Evolutionary conservation across 2,113 vertebrate genomes (phyloP).

Genomic region (Notechis scutatus): DNA sequence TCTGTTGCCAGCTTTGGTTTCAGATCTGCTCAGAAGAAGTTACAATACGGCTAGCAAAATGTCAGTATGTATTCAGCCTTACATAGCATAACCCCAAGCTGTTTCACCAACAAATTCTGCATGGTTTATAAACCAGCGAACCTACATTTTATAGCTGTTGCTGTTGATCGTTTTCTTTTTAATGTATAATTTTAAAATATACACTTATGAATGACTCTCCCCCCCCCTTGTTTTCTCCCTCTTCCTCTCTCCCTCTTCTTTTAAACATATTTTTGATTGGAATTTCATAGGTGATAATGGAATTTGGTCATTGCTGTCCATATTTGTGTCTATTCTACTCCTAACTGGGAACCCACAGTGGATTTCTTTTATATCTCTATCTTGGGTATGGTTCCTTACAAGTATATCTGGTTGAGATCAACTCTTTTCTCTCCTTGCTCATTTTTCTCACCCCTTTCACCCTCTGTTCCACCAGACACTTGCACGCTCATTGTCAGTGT

Average conservation of each 20-base stretch:
- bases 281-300: background rate
- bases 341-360: background rate
- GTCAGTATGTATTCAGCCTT: background rate
- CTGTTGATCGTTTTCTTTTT: background rate
- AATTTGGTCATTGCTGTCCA: background rate
- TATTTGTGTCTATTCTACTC: background rate
- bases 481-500: background rate
- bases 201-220: too few species aligned
- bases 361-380: background rate
- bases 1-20: background rate
- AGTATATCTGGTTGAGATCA: background rate
- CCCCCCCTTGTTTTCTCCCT: background rate
- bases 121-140: background rate
- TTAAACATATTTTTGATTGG: background rate
- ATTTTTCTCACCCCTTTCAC: background rate
- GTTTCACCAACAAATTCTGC: background rate
- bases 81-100: background rate
- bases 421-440: background rate
- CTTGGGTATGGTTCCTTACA: background rate
- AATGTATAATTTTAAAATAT: background rate
- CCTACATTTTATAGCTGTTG: background rate
- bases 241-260: background rate
- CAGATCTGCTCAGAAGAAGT: background rate
- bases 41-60: background rate
- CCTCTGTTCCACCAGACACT: background rate